A percentile compares a stretch with the other conserved stretches of the same genome.
Evolutionary conservation across 1,140 invertebrate species (phyloP).

Genomic region (Lineus longissimus): DNA sequence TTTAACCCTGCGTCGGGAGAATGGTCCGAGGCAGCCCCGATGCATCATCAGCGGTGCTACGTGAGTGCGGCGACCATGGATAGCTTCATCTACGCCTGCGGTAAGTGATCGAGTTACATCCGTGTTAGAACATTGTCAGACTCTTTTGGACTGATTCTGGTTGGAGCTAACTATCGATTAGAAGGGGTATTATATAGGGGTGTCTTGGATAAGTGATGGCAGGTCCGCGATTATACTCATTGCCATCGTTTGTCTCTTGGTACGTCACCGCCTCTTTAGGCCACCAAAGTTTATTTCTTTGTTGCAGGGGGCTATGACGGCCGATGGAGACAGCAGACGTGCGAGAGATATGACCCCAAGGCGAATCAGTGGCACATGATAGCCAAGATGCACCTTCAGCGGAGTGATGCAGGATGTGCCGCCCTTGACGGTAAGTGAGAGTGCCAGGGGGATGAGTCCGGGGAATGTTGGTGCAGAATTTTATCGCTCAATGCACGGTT

Average conservation of each 20-base stretch:
- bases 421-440: conserved; percentile 51
- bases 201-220: too few species aligned
- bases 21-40: conserved; percentile 42
- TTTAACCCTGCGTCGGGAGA: conserved; percentile 33
- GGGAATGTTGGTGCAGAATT: too few species aligned
- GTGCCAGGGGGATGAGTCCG: too few species aligned
- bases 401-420: conserved; percentile 71
- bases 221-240: too few species aligned
- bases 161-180: too few species aligned
- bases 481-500: too few species aligned
- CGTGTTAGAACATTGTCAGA: too few species aligned
- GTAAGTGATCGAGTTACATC: too few species aligned
- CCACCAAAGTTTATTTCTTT: background rate
- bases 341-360: conserved; percentile 13
- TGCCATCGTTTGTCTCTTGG: too few species aligned
- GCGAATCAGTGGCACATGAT: conserved; percentile 19
- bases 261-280: background rate
- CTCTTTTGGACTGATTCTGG: too few species aligned
- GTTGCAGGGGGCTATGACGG: conserved; percentile 12
- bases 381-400: conserved; percentile 15
- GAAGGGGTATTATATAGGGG: too few species aligned
- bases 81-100: conserved; percentile 21
- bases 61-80: conserved; percentile 6
- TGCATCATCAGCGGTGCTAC: conserved; percentile 40
- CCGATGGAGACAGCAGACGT: conserved; percentile 14